These are phyloP conservation scores for Centropyge bicolor DNA, from an alignment of 2,797 vertebrate genomes.

Conservation along the genomic window DNA sequence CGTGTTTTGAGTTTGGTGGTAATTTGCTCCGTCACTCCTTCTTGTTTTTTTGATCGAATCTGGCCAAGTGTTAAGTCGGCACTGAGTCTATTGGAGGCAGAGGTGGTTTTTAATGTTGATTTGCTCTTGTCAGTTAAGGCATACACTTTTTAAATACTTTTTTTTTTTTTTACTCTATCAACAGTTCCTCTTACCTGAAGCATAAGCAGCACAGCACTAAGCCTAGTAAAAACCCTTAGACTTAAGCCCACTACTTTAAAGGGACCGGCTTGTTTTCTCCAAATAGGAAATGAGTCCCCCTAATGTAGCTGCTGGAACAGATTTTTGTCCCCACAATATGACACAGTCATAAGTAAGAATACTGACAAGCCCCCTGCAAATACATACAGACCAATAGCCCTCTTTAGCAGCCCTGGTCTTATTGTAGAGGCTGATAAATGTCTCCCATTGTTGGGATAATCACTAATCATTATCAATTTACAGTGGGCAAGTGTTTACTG, in stretches of 20 bases:
- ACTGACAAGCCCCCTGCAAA: background rate
- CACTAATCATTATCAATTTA: constrained; percentile 78
- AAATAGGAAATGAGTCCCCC: background rate
- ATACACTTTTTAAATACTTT: background rate
- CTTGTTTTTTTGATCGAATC: constrained; percentile 43
- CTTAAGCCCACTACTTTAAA: background rate
- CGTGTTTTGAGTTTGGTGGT: constrained; percentile 41
- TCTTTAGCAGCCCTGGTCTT: constrained; percentile 1
- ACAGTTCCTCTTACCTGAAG: background rate
- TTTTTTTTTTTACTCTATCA: background rate
- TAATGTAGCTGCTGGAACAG: background rate
- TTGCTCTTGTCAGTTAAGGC: background rate
- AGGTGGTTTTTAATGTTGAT: constrained; percentile 11
- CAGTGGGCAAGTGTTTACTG: constrained; percentile 65
- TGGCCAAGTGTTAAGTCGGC: constrained; percentile 37
- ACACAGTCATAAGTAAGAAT: background rate
- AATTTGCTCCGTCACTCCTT: constrained; percentile 51
- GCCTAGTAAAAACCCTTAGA: no score
- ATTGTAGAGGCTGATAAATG: constrained; percentile 64
- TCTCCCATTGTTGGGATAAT: constrained; percentile 59
- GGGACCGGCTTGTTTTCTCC: background rate
- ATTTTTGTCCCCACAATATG: background rate
- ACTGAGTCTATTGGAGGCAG: constrained; percentile 12
- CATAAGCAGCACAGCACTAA: background rate
- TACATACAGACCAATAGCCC: background rate